These are phyloP conservation scores for Himalopsyche anomala DNA, from an alignment of 2,888 invertebrate species.

Conservation along the genomic window DNA sequence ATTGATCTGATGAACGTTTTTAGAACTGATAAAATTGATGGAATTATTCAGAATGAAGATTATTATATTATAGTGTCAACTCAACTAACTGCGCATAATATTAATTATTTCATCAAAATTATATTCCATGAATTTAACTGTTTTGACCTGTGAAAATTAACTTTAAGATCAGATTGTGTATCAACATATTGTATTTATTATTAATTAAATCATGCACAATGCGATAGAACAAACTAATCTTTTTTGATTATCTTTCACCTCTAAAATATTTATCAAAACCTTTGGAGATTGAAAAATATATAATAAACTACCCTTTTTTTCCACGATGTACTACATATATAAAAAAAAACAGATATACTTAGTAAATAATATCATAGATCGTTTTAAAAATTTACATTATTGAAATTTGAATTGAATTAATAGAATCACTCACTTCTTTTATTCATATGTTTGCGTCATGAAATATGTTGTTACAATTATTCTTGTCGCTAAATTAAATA, in stretches of 20 bases:
- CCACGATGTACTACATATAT: no score
- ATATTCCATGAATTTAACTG: slow-evolving; percentile 38
- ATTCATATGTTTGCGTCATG: no score
- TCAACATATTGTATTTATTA: slow-evolving; percentile 20
- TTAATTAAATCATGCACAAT: slow-evolving; percentile 53
- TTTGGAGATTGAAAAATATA: slow-evolving; percentile 8
- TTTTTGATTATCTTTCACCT: slow-evolving; percentile 25
- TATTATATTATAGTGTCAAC: neutral
- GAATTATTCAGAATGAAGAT: neutral
- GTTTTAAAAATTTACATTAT: no score
- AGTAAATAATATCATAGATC: no score
- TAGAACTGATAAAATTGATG: slow-evolving; percentile 6
- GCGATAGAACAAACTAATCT: slow-evolving; percentile 49
- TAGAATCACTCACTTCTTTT: no score
- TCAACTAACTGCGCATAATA: slow-evolving; percentile 20
- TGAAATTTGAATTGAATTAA: no score
- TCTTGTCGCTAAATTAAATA: no score
- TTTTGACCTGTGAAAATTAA: slow-evolving; percentile 40
- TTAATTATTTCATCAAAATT: slow-evolving; percentile 18
- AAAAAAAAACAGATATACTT: no score
- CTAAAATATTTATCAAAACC: slow-evolving; percentile 35
- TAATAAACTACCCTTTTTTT: no score
- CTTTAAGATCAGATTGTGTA: slow-evolving; percentile 10
- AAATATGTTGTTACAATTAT: no score
- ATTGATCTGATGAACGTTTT: slow-evolving; percentile 10